Evolutionary conservation across 2,888 invertebrate species (phyloP).

Genomic region (Clitarchus hookeri): DNA sequence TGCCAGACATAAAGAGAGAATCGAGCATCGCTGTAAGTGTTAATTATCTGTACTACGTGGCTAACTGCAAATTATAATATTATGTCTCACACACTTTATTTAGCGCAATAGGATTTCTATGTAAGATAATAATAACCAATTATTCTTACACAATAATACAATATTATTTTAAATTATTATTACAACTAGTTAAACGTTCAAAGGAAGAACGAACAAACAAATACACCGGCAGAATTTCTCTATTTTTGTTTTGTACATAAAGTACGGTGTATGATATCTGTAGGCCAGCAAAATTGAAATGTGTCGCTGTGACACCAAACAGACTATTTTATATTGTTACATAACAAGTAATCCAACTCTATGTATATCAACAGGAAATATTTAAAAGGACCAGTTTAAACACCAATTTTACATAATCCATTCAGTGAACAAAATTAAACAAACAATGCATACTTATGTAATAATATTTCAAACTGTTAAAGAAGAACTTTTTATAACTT

Average conservation of each 20-base stretch:
- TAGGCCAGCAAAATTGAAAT: constrained; percentile 24
- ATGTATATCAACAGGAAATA: constrained; percentile 36
- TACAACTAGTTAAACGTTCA: constrained; percentile 10
- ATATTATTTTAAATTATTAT: background rate
- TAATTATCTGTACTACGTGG: background rate
- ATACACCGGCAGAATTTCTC: constrained; percentile 22
- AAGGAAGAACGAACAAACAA: background rate
- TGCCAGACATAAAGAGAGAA: background rate
- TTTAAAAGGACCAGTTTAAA: constrained; percentile 19
- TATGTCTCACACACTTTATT: background rate
- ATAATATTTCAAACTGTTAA: constrained; percentile 2
- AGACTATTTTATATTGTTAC: constrained; percentile 33
- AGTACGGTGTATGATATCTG: constrained; percentile 16
- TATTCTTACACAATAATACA: constrained; percentile 22
- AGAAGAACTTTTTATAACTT: background rate
- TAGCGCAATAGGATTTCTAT: background rate
- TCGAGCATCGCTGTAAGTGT: background rate
- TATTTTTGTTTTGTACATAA: constrained; percentile 16
- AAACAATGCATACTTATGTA: constrained; percentile 9
- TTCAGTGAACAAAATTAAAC: constrained; percentile 5
- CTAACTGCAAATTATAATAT: background rate
- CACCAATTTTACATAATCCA: constrained; percentile 22
- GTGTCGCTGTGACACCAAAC: constrained; percentile 20
- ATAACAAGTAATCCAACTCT: constrained; percentile 42
- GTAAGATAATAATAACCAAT: constrained; percentile 21